Percentiles rank a stretch among this genome's conserved stretches.
Evolutionary conservation across 2,113 vertebrate species (phyloP).

Genomic region (Panthera uncia): DNA sequence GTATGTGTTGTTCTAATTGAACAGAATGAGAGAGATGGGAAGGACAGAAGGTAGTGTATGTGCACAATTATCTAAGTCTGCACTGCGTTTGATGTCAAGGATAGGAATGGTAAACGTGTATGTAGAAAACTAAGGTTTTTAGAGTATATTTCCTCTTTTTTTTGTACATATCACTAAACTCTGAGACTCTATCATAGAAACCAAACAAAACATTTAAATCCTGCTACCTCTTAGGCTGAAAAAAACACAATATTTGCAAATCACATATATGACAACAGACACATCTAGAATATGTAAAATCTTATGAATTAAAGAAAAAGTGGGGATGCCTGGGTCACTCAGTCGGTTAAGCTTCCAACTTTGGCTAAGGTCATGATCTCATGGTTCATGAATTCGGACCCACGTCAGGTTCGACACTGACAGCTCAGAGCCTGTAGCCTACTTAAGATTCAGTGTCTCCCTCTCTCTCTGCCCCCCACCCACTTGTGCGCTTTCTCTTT

Average conservation of each 20-base stretch:
- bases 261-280: background rate
- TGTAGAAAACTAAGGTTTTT: background rate
- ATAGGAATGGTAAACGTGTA: background rate
- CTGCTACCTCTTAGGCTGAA: background rate
- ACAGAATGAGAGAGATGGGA: background rate
- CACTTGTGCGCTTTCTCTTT: too few species aligned
- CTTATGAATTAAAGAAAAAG: background rate
- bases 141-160: background rate
- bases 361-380: too few species aligned
- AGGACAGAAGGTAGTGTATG: background rate
- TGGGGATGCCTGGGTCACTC: too few species aligned
- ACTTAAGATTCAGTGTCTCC: too few species aligned
- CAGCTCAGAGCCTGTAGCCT: too few species aligned
- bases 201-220: background rate
- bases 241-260: background rate
- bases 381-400: too few species aligned
- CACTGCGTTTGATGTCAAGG: background rate
- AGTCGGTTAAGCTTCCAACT: too few species aligned
- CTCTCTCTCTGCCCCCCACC: too few species aligned
- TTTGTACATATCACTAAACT: background rate
- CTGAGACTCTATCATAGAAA: background rate
- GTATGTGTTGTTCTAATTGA: background rate
- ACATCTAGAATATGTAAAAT: background rate
- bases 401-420: too few species aligned
- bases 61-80: background rate